Conservation (phyloP, 2,888 invertebrate genomes). For the Drosophila pseudotalamancana region DNA sequence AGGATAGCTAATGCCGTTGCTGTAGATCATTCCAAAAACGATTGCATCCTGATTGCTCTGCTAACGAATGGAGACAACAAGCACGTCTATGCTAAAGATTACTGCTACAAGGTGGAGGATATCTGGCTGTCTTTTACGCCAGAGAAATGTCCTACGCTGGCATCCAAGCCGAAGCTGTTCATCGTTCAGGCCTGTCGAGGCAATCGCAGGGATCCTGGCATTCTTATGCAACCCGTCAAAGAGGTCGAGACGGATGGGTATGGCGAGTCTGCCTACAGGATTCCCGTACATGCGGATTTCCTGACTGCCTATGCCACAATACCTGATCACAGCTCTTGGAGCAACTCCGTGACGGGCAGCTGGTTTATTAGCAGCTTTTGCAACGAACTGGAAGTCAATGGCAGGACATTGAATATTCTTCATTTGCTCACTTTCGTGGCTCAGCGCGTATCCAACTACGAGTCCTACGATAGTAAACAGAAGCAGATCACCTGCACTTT, state of each 20-base stretch:
- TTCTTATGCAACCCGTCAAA: slow-evolving; percentile 83
- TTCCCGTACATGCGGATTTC: slow-evolving; percentile 97
- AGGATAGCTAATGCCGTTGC: slow-evolving; percentile 88
- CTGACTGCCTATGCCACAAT: slow-evolving; percentile 96
- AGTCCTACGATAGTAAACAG: slow-evolving; percentile 94
- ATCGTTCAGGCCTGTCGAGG: slow-evolving; percentile 95
- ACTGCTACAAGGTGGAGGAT: slow-evolving; percentile 90
- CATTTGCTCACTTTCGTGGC: slow-evolving; percentile 93
- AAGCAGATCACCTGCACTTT: slow-evolving; percentile 97
- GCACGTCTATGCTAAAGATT: slow-evolving; percentile 92
- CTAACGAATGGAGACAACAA: slow-evolving; percentile 95
- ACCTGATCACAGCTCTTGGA: slow-evolving; percentile 96
- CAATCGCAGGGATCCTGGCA: slow-evolving; percentile 90
- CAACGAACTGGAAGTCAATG: slow-evolving; percentile 90
- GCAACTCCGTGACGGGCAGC: slow-evolving; percentile 95
- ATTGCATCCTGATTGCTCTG: slow-evolving; percentile 92
- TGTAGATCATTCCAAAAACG: slow-evolving; percentile 91
- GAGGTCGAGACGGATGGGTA: slow-evolving; percentile 89
- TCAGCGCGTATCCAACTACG: slow-evolving; percentile 94
- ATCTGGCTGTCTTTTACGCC: slow-evolving; percentile 92
- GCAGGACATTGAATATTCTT: slow-evolving; percentile 90
- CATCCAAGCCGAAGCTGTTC: slow-evolving; percentile 91
- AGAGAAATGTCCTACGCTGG: slow-evolving; percentile 92
- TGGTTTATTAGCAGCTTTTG: slow-evolving; percentile 98
- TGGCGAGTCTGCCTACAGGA: slow-evolving; percentile 87